Conservation (phyloP, 2,888 invertebrate species). For the Lissonota sp. region DNA sequence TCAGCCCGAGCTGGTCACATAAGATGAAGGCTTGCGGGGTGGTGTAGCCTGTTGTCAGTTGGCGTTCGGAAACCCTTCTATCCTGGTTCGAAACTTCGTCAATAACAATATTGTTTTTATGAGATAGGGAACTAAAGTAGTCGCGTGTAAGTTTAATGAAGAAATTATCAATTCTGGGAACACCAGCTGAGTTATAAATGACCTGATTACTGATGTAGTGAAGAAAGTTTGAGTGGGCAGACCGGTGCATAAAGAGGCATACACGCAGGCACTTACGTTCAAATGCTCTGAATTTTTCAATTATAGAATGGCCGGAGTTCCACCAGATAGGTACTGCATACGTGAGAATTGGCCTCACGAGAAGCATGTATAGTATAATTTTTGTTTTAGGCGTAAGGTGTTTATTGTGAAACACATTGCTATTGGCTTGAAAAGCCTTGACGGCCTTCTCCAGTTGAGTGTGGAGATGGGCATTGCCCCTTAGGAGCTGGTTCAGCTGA, state of each 20-base stretch:
- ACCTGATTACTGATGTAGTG: constrained; percentile 2
- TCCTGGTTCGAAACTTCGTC: background rate
- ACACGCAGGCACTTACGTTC: constrained; percentile 3
- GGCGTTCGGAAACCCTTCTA: background rate
- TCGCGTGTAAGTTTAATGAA: background rate
- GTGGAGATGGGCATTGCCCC: background rate
- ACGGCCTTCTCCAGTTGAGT: constrained; percentile 1
- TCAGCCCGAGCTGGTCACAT: background rate
- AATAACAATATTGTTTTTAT: background rate
- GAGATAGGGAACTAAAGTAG: background rate
- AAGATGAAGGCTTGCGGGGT: constrained; percentile 1
- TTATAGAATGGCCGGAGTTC: background rate
- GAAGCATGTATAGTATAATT: constrained; percentile 1
- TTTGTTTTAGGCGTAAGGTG: background rate
- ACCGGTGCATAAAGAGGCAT: constrained; percentile 7
- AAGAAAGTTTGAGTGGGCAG: background rate
- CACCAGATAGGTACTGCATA: background rate
- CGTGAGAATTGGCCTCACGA: background rate
- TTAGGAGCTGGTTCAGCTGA: no score
- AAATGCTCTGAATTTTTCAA: background rate
- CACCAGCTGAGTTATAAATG: constrained; percentile 1
- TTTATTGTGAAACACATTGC: background rate
- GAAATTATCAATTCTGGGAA: constrained; percentile 5
- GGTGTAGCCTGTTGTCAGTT: background rate
- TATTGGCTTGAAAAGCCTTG: no score